Evolutionary conservation across 1,140 invertebrate genomes (phyloP).

Genomic region (Drosophila sulfurigaster): DNA sequence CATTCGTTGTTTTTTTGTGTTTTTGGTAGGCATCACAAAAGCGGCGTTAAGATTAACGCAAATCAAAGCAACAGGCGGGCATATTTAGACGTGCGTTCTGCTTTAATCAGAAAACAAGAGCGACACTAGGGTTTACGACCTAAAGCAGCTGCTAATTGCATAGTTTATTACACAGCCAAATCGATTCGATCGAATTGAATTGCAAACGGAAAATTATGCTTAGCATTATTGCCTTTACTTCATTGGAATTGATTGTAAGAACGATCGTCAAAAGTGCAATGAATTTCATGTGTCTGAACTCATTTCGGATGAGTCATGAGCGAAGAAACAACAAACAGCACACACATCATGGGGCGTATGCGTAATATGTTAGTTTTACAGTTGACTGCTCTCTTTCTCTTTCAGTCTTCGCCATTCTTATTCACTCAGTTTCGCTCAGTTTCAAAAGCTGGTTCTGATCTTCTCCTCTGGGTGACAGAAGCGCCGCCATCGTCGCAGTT

Average conservation of each 20-base stretch:
- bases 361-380: constrained; percentile 59
- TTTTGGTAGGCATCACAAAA: constrained; percentile 37
- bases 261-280: neutral
- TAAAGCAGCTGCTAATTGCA: constrained; percentile 11
- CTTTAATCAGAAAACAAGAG: constrained; percentile 28
- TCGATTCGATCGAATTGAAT: neutral
- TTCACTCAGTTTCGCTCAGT: neutral
- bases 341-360: constrained; percentile 51
- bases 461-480: constrained; percentile 33
- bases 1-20: constrained; percentile 9
- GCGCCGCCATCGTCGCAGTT: constrained; percentile 41
- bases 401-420: no score
- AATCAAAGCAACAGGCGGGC: constrained; percentile 47
- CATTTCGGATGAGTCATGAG: constrained; percentile 55
- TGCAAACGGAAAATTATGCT: no score
- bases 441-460: constrained; percentile 46
- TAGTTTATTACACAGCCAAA: neutral
- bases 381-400: constrained; percentile 4
- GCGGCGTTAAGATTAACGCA: constrained; percentile 63
- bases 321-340: no score
- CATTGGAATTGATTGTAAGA: constrained; percentile 10
- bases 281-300: constrained; percentile 13
- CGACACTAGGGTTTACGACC: constrained; percentile 14
- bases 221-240: neutral
- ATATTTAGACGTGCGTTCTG: constrained; percentile 31